Evolutionary conservation across 2,888 invertebrate genomes (phyloP).

Genomic region (Lottia gigantea): DNA sequence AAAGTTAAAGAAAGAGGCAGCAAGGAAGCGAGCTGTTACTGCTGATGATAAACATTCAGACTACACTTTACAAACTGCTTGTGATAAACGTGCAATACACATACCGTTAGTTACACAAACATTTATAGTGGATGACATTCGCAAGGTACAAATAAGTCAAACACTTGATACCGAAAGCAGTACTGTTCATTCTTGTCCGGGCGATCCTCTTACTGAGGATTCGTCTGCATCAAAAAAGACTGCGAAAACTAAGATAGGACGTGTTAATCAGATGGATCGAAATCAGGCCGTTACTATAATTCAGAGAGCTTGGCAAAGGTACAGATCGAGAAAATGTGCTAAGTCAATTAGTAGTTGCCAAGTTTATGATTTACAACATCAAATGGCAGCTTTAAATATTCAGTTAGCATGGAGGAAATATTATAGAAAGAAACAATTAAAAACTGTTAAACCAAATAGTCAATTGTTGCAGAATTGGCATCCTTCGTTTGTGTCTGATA

Average conservation of each 20-base stretch:
- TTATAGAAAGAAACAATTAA: conserved; percentile 56
- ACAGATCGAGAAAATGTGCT: background rate
- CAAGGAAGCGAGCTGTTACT: conserved; percentile 43
- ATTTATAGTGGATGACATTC: no score
- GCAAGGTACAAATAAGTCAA: no score
- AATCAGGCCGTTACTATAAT: conserved; percentile 51
- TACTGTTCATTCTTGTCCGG: conserved; percentile 10
- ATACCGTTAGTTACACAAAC: no score
- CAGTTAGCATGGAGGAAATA: conserved; percentile 65
- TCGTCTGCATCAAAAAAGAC: conserved; percentile 36
- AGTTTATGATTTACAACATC: conserved; percentile 57
- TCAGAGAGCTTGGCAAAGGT: conserved; percentile 61
- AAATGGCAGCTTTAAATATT: conserved; percentile 63
- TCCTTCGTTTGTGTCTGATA: conserved; percentile 58
- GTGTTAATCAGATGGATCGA: conserved; percentile 49
- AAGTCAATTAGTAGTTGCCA: background rate
- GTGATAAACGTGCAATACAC: no score
- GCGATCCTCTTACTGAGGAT: conserved; percentile 23
- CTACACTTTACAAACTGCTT: no score
- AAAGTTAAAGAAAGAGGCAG: conserved; percentile 65
- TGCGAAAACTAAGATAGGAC: conserved; percentile 43
- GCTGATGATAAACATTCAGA: no score
- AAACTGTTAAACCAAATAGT: conserved; percentile 51
- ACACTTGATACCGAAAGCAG: no score
- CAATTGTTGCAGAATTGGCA: conserved; percentile 60